Conservation (phyloP, 2,113 vertebrate species). For the Xiphophorus hellerii region DNA sequence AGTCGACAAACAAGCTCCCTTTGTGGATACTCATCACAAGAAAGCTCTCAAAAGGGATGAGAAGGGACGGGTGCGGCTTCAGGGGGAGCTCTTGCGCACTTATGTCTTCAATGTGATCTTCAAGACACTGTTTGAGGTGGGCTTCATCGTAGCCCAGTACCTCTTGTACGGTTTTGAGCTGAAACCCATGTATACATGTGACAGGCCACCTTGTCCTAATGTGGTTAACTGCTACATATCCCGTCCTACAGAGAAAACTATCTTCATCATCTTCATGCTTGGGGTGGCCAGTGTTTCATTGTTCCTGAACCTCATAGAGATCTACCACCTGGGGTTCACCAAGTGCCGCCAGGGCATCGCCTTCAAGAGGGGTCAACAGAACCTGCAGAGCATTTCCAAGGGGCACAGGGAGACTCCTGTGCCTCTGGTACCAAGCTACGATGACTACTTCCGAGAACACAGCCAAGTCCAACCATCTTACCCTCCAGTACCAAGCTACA, state of each 20-base stretch:
- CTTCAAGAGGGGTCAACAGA: slow-evolving; percentile 14
- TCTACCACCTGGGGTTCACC: slow-evolving; percentile 85
- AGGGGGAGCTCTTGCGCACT: slow-evolving; percentile 83
- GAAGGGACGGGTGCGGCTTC: slow-evolving; percentile 76
- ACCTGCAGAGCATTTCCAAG: slow-evolving; percentile 16
- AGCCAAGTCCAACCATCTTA: slow-evolving; percentile 56
- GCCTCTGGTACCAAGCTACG: slow-evolving; percentile 71
- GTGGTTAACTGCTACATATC: slow-evolving; percentile 89
- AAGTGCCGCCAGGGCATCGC: slow-evolving; percentile 77
- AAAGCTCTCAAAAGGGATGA: slow-evolving; percentile 59
- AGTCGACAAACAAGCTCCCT: slow-evolving; percentile 53
- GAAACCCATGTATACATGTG: slow-evolving; percentile 86
- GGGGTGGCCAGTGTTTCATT: slow-evolving; percentile 85
- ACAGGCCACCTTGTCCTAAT: slow-evolving; percentile 84
- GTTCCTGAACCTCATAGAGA: slow-evolving; percentile 85
- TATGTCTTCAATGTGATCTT: slow-evolving; percentile 86
- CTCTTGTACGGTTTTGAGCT: slow-evolving; percentile 85
- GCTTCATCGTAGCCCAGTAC: slow-evolving; percentile 87
- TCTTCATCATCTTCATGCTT: slow-evolving; percentile 90
- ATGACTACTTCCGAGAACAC: slow-evolving; percentile 68
- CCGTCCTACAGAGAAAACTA: slow-evolving; percentile 88
- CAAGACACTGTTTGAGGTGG: slow-evolving; percentile 88
- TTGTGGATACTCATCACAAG: slow-evolving; percentile 46
- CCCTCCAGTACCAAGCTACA: slow-evolving; percentile 69
- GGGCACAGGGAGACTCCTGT: slow-evolving; percentile 41